Conservation (phyloP, 1,140 invertebrate species). For the Cyclargus thomasi region DNA sequence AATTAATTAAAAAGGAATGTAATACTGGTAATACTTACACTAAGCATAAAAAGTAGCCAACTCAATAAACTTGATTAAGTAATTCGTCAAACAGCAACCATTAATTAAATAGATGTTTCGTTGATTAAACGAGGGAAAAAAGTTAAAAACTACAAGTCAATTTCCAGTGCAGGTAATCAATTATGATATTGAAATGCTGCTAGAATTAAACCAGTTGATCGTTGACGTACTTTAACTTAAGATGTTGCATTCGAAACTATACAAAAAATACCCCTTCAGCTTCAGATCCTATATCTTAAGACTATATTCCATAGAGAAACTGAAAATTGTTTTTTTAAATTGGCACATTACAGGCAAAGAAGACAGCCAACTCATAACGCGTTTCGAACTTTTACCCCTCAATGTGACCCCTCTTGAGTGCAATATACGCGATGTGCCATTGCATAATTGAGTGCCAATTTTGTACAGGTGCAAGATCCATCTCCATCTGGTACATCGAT, state of each 20-base stretch:
- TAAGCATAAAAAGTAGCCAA: neutral
- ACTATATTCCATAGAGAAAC: neutral
- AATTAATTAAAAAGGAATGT: neutral
- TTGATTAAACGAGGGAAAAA: constrained; percentile 3
- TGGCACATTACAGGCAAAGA: too few species aligned
- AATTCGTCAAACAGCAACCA: neutral
- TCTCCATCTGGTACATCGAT: neutral
- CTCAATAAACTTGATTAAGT: neutral
- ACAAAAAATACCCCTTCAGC: too few species aligned
- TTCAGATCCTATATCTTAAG: too few species aligned
- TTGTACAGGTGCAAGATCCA: neutral
- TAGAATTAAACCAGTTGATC: constrained; percentile 18
- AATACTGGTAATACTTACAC: neutral
- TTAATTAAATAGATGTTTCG: constrained; percentile 3
- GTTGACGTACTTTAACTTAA: neutral
- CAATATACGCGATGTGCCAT: neutral
- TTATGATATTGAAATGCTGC: constrained; percentile 14
- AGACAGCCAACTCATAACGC: neutral
- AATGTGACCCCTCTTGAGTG: neutral
- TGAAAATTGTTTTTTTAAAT: too few species aligned
- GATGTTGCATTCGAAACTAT: neutral
- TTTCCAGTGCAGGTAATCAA: constrained; percentile 17
- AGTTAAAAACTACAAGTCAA: neutral
- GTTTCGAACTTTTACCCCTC: neutral
- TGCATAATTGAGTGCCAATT: neutral